Conservation (phyloP, 2,888 invertebrate species). For the Unio pictorum region DNA sequence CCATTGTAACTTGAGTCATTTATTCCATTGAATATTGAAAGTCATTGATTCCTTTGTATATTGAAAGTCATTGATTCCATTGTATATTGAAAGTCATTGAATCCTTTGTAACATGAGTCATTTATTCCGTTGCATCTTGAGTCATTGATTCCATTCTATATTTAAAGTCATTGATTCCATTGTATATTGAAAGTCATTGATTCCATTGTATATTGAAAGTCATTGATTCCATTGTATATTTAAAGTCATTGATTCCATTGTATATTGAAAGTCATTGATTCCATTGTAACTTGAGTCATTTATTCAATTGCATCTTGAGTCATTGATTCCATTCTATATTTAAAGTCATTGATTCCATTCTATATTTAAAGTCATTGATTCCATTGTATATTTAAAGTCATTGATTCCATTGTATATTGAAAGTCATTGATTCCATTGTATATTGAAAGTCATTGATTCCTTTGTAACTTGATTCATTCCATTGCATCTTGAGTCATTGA, state of each 20-base stretch:
- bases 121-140: too few species aligned
- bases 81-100: background rate
- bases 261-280: too few species aligned
- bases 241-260: too few species aligned
- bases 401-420: too few species aligned
- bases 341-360: background rate
- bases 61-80: background rate
- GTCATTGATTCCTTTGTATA: background rate
- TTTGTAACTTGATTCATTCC: background rate
- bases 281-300: too few species aligned
- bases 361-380: background rate
- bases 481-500: too few species aligned
- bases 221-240: too few species aligned
- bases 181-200: background rate
- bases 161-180: background rate
- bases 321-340: too few species aligned
- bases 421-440: background rate
- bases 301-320: too few species aligned
- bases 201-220: background rate
- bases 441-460: background rate
- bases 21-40: too few species aligned
- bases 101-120: background rate
- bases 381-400: background rate
- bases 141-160: too few species aligned
- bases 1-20: too few species aligned